Evolutionary conservation across 2,888 invertebrate genomes (phyloP).

Genomic region (Sicus ferrugineus): DNA sequence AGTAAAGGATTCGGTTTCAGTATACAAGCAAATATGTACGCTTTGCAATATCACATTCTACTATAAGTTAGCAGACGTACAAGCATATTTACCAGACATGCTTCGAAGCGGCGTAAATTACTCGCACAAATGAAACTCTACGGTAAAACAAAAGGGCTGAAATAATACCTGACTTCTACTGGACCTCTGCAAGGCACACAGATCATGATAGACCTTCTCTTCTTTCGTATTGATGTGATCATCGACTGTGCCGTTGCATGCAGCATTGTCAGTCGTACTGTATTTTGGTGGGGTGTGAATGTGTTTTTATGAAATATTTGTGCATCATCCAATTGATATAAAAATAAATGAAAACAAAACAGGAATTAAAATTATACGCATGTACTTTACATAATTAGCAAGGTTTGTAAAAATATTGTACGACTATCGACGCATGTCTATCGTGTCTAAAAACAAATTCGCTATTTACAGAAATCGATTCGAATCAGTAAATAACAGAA

Average conservation of each 20-base stretch:
- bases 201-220: slow-evolving; percentile 94
- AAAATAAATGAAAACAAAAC: slow-evolving; percentile 40
- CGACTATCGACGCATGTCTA: too few species aligned
- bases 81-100: slow-evolving; percentile 15
- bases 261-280: slow-evolving; percentile 69
- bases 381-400: slow-evolving; percentile 4
- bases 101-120: slow-evolving; percentile 1
- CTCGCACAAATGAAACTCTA: neutral
- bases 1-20: too few species aligned
- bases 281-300: slow-evolving; percentile 35
- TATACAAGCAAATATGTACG: neutral
- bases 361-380: slow-evolving; percentile 30
- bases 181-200: slow-evolving; percentile 77
- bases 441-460: too few species aligned
- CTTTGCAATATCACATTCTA: neutral
- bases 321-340: slow-evolving; percentile 40
- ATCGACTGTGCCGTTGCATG: slow-evolving; percentile 63
- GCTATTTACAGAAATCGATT: too few species aligned
- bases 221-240: slow-evolving; percentile 70
- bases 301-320: slow-evolving; percentile 32
- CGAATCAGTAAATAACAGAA: too few species aligned
- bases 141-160: slow-evolving; percentile 21
- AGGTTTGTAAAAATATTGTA: too few species aligned
- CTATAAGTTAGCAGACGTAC: neutral
- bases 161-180: slow-evolving; percentile 66